These are phyloP conservation scores for Euborellia annulipes DNA, from an alignment of 1,140 invertebrate species.

Conservation along the genomic window DNA sequence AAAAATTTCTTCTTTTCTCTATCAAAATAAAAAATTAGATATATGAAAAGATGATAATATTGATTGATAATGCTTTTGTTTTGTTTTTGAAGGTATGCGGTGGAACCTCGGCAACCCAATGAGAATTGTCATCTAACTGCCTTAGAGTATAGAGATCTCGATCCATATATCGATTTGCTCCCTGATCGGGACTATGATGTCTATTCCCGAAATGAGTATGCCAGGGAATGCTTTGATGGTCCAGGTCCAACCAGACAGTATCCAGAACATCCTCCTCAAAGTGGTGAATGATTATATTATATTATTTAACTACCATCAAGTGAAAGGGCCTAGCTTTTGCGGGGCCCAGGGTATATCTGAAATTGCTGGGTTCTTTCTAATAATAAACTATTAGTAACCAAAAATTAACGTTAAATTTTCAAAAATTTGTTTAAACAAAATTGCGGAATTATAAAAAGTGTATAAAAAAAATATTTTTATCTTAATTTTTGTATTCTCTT, in stretches of 20 bases:
- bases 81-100: slow-evolving; percentile 26
- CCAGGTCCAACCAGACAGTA: neutral
- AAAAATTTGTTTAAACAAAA: too few species aligned
- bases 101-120: slow-evolving; percentile 19
- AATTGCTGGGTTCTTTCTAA: too few species aligned
- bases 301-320: neutral
- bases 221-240: slow-evolving; percentile 7
- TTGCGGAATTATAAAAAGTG: too few species aligned
- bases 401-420: too few species aligned
- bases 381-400: too few species aligned
- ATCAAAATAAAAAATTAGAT: too few species aligned
- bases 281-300: slow-evolving; percentile 21
- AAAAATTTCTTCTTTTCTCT: too few species aligned
- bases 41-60: neutral
- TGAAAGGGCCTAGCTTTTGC: neutral
- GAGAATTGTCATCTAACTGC: slow-evolving; percentile 65
- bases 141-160: slow-evolving; percentile 41
- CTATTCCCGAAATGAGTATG: slow-evolving; percentile 44
- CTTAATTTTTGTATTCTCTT: too few species aligned
- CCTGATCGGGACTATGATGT: slow-evolving; percentile 63
- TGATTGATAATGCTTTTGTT: slow-evolving; percentile 1
- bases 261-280: slow-evolving; percentile 12
- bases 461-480: too few species aligned
- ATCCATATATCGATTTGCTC: slow-evolving; percentile 53
- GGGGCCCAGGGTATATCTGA: too few species aligned